Evolutionary conservation across 2,113 vertebrate genomes (phyloP).

Genomic region (Crotalus viridis): DNA sequence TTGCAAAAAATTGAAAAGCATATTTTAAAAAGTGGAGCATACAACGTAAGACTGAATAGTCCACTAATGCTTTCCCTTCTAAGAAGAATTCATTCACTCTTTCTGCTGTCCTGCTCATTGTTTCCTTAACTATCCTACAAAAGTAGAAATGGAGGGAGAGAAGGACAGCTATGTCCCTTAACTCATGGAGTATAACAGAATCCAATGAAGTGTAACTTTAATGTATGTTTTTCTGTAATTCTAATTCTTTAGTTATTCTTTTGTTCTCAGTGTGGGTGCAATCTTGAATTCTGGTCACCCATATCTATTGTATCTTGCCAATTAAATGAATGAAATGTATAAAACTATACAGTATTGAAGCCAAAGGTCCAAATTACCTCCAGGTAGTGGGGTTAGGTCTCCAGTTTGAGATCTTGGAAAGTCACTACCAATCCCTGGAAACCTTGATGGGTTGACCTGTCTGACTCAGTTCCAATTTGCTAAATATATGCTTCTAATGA

Average conservation of each 20-base stretch:
- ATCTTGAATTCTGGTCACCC: background rate
- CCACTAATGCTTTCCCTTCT: background rate
- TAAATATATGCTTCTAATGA: background rate
- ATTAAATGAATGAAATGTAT: background rate
- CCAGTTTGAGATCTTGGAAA: background rate
- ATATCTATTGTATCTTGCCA: background rate
- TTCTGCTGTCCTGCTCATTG: background rate
- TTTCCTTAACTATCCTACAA: background rate
- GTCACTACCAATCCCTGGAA: too few relatives aligned
- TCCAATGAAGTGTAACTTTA: background rate
- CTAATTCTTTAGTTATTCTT: background rate
- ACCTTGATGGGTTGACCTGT: background rate
- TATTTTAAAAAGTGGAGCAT: background rate
- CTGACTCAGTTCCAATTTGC: background rate
- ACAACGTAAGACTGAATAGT: background rate
- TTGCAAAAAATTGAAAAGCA: background rate
- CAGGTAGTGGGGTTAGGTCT: background rate
- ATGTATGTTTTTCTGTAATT: too few relatives aligned
- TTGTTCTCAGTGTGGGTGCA: background rate
- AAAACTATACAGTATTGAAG: background rate
- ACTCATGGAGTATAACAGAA: background rate
- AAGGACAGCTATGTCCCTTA: background rate
- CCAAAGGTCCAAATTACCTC: background rate
- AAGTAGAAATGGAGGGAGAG: background rate
- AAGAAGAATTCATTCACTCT: background rate